Evolutionary conservation across 2,797 vertebrate species (phyloP).

Genomic region (Gephyroberyx darwinii): DNA sequence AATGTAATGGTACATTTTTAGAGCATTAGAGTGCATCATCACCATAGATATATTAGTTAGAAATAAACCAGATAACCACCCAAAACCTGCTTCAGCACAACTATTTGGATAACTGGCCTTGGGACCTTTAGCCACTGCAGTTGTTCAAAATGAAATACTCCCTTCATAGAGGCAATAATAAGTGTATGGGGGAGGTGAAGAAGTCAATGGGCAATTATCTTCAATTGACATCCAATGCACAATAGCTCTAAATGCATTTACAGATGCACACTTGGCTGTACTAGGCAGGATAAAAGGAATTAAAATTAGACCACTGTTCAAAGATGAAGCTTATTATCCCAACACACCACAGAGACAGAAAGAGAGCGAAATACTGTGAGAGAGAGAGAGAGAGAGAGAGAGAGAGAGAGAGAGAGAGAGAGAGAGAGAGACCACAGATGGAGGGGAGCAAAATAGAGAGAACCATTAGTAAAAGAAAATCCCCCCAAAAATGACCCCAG

Average conservation of each 20-base stretch:
- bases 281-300: constrained; percentile 65
- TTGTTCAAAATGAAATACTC: constrained; percentile 55
- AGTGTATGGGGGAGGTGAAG: constrained; percentile 54
- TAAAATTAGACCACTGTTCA: constrained; percentile 67
- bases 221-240: constrained; percentile 67
- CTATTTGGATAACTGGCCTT: constrained; percentile 42
- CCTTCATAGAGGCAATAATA: constrained; percentile 50
- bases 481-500: constrained; percentile 68
- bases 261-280: constrained; percentile 41
- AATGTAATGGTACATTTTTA: constrained; percentile 8
- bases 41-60: constrained; percentile 32
- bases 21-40: constrained; percentile 12
- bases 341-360: constrained; percentile 35
- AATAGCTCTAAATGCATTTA: constrained; percentile 65
- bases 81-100: constrained; percentile 31
- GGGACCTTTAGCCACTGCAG: constrained; percentile 17
- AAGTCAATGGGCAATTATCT: constrained; percentile 76
- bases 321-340: constrained; percentile 67
- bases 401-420: constrained; percentile 10
- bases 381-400: constrained; percentile 19
- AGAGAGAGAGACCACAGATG: constrained; percentile 42
- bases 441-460: constrained; percentile 49
- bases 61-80: constrained; percentile 20
- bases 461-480: constrained; percentile 46
- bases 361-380: constrained; percentile 35